Evolutionary conservation across 2,888 invertebrate genomes (phyloP), one percentile per base, ranked within the genome.

Genomic region (Thereva unica): DNA sequence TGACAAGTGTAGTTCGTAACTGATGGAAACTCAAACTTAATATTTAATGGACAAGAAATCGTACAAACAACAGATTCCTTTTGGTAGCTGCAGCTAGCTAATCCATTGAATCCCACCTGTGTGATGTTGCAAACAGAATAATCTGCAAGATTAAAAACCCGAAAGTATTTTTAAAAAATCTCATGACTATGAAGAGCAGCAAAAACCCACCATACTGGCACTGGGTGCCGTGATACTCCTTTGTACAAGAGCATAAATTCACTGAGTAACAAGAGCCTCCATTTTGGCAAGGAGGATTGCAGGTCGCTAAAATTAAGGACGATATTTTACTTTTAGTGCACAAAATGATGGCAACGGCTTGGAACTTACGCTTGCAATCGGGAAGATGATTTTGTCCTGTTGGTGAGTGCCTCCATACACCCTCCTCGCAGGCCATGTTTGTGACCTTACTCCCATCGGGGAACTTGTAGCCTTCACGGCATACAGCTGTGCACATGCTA

Each of bases 261-360:
- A 87, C 84, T 0, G 89, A 84, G 0, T 92, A 80, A 76, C 95
- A 95, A n/a, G 85, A 84, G 0, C 95, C 95, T 0, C 90, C 92
- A 75, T 95, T 92, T 68, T 84, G 77, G 75, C 95, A 95, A 0
- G 88, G 84, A 0, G 92, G 92, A 61, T 83, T 78, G 71, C 91
- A 91, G 34, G 84, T 83, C 4, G 89, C 80, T 80, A 45, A 45
- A 56, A 57, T 50, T n/a, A 41, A 41, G 23, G 23, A 23, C 23
- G 23, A 23, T 23, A 23, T 23, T 23, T 23, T 23, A 23, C 23
- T 23, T 23, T 23, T 23, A 23, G 2, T 23, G 23, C 23, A 23
- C 23, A 23, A 23, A 23, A 23, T 23, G 23, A 23, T 23, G 23
- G 23, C 37, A 8, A 12, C 49, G 56, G 9, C 49, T 42, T 5